Base-by-base conservation (phyloP, 2,888 invertebrate genomes). In the Toxonevra muliebris region DNA sequence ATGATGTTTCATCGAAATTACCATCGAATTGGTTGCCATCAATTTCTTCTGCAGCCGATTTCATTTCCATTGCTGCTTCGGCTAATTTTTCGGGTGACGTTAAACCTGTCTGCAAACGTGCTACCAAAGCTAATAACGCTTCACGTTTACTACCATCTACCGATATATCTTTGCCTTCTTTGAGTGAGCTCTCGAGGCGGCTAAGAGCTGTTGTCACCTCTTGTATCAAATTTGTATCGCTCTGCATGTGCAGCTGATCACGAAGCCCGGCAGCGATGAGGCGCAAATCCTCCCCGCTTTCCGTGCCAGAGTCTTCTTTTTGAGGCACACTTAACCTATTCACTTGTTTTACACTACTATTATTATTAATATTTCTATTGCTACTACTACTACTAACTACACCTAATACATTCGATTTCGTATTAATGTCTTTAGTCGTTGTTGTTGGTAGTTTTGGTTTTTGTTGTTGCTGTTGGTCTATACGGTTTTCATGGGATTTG, bases 141-240 rank as follows among this genome's bases (percentile, higher is more conserved):
- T 88, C 85, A 64, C 88, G 87, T 73, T 88, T 87, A 9, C 82
- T 82, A 0, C 85, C 83, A 68, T 89, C 88, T 11, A 88, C 79
- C 43, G 85, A 81, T 15, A 87, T 81, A 65, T 87, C 87, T 52
- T 84, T 84, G 66, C 87, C 87, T 40, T 88, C 87, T 71, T 90
- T 90, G 9, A 95, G 86, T 4, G 93, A 93, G 66, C 89, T 89
- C 74, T 93, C 91, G 69, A 95, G 87, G 55, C 92, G 90, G 66
- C 89, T 89, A 43, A 95, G 87, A 41, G 94, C 93, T 74, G 90
- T 89, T 67, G 93, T 91, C 68, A 94, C 92, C 81, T 95, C 95
- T 40, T 89, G 89, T 54, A 93, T 87, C 10, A 93, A 88, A 76
- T 89, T 87, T 50, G 90, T 89, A 71, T 90, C 90, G 65, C 80